Conservation (phyloP, 2,888 invertebrate species). For the Biston betularia region DNA sequence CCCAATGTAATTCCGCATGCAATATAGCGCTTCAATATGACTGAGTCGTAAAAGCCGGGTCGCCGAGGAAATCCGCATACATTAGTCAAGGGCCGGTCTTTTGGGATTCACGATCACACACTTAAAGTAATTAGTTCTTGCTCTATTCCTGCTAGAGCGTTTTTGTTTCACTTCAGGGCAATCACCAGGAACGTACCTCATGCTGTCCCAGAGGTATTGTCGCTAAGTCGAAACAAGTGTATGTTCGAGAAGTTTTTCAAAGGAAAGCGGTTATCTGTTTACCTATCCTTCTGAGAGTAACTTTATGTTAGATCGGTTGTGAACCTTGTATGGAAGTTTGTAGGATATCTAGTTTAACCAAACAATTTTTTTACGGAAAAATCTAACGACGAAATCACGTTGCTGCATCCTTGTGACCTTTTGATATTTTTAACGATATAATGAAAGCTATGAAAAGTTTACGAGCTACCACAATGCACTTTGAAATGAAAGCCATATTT, state of each 20-base stretch:
- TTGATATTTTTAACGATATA: background rate
- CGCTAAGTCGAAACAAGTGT: slow-evolving; percentile 36
- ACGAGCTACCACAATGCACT: slow-evolving; percentile 13
- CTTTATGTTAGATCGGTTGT: slow-evolving; percentile 30
- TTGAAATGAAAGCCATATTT: slow-evolving; percentile 16
- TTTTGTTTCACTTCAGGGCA: slow-evolving; percentile 30
- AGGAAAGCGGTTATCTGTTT: slow-evolving; percentile 29
- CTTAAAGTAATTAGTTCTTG: slow-evolving; percentile 44
- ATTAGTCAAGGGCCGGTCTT: slow-evolving; percentile 39
- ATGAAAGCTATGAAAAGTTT: slow-evolving; percentile 25
- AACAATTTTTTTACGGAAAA: background rate
- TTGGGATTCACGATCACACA: slow-evolving; percentile 41
- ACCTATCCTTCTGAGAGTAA: slow-evolving; percentile 20
- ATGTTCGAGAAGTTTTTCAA: slow-evolving; percentile 28
- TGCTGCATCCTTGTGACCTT: background rate
- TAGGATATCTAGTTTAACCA: slow-evolving; percentile 6
- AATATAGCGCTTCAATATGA: slow-evolving; percentile 40
- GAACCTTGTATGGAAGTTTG: slow-evolving; percentile 17
- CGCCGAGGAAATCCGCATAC: slow-evolving; percentile 38
- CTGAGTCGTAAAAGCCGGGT: slow-evolving; percentile 38
- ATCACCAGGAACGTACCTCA: slow-evolving; percentile 17
- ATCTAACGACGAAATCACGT: background rate
- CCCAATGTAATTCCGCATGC: slow-evolving; percentile 32
- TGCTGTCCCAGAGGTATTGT: slow-evolving; percentile 30
- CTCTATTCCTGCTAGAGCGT: slow-evolving; percentile 21